A percentile compares a stretch with the other conserved stretches of the same genome.
Conservation (phyloP, 2,113 vertebrate genomes). For the Argyrosomus japonicus region DNA sequence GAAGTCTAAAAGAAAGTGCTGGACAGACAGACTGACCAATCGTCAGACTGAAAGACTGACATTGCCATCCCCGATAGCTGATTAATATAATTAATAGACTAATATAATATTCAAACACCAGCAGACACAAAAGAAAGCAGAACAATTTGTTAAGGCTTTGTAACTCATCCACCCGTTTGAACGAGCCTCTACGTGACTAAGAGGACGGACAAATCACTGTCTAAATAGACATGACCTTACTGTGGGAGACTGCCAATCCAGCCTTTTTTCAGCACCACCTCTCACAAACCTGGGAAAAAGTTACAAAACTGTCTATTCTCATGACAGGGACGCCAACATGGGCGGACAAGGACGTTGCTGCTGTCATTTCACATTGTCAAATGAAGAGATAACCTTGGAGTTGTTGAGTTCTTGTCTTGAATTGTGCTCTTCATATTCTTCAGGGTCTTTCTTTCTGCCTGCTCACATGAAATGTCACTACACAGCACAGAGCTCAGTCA, state of each 20-base stretch:
- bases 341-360: conserved; percentile 42
- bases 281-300: conserved; percentile 28
- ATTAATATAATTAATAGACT: neutral
- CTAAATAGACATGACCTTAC: neutral
- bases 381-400: conserved; percentile 50
- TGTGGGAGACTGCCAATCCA: neutral
- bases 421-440: conserved; percentile 24
- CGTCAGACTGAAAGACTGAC: neutral
- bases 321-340: conserved; percentile 39
- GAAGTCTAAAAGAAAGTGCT: neutral
- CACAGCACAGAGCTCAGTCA: conserved; percentile 26
- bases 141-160: conserved; percentile 21
- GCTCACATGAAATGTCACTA: conserved; percentile 54
- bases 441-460: conserved; percentile 36
- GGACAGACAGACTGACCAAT: neutral
- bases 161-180: neutral
- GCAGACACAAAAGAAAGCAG: conserved; percentile 20
- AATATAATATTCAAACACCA: neutral
- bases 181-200: conserved; percentile 3
- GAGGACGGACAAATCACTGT: conserved; percentile 19
- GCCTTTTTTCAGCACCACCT: conserved; percentile 17
- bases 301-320: conserved; percentile 45
- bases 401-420: conserved; percentile 33
- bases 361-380: conserved; percentile 59
- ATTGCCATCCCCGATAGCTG: too few species aligned